A percentile compares a stretch with the other conserved stretches of the same genome.
Evolutionary conservation across 2,113 vertebrate genomes (phyloP).

Genomic region (Thamnaconus septentrionalis): DNA sequence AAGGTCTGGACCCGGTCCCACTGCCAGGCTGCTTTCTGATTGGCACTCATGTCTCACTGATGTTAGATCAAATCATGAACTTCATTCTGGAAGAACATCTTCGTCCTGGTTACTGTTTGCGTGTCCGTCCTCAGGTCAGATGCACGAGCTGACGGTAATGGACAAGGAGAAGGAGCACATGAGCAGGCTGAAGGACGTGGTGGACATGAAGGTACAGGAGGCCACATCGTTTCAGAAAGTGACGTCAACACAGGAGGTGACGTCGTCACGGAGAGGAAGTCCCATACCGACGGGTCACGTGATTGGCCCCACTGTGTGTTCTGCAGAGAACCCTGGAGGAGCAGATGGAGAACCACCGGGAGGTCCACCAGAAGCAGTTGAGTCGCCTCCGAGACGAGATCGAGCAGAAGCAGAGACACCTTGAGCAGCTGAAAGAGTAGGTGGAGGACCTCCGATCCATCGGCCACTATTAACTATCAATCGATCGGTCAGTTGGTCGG

Average conservation of each 20-base stretch:
- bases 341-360: constrained; percentile 94
- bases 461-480: no score
- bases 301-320: background rate
- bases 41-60: no score
- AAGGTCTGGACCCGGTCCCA: constrained; percentile 37
- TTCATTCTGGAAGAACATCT: no score
- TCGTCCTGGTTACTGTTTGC: background rate
- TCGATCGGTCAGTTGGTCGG: background rate
- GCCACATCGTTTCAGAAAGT: no score
- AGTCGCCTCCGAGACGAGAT: constrained; percentile 91
- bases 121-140: constrained; percentile 78
- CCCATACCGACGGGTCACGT: background rate
- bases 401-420: constrained; percentile 86
- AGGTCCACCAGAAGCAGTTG: constrained; percentile 90
- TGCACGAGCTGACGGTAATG: constrained; percentile 80
- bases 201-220: constrained; percentile 64
- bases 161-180: constrained; percentile 72
- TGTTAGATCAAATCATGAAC: no score
- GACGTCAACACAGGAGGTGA: background rate
- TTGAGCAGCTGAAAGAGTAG: constrained; percentile 89
- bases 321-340: constrained; percentile 83
- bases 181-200: constrained; percentile 61
- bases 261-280: background rate
- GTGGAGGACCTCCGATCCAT: constrained; percentile 16
- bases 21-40: no score